Conservation (phyloP, 2,113 vertebrate genomes). For the Stegastes partitus region DNA sequence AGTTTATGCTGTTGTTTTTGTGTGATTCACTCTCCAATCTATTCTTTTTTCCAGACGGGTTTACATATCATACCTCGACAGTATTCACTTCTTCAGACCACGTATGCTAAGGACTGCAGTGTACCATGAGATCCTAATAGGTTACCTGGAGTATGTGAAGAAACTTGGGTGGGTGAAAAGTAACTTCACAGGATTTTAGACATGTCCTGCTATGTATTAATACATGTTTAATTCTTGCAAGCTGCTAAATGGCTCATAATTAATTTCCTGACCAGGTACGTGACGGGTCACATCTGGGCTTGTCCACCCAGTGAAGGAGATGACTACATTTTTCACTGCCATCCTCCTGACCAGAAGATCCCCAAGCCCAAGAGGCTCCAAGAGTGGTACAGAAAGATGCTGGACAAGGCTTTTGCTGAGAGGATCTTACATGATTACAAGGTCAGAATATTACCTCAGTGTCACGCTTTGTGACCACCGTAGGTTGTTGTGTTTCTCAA, state of each 20-base stretch:
- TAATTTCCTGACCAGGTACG: constrained; percentile 85
- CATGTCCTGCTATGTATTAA: background rate
- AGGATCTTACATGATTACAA: constrained; percentile 98
- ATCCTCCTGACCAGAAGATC: constrained; percentile 97
- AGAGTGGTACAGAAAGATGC: constrained; percentile 99
- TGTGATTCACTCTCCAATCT: background rate
- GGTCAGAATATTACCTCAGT: constrained; percentile 74
- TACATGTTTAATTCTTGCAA: background rate
- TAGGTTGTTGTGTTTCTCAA: background rate
- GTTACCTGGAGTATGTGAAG: constrained; percentile 98
- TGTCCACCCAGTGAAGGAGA: constrained; percentile 99
- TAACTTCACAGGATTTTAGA: background rate
- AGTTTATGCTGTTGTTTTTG: background rate
- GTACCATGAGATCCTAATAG: constrained; percentile 98
- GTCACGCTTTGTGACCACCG: background rate
- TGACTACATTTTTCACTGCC: constrained; percentile 99
- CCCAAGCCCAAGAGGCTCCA: constrained; percentile 98
- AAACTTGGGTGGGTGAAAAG: constrained; percentile 91
- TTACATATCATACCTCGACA: constrained; percentile 99
- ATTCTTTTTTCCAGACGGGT: constrained; percentile 87
- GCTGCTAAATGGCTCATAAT: constrained; percentile 1
- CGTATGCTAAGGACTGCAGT: constrained; percentile 95
- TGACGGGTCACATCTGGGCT: constrained; percentile 98
- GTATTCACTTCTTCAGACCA: constrained; percentile 98
- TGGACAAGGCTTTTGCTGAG: constrained; percentile 98